Evolutionary conservation across 1,140 invertebrate species (phyloP), one percentile per base, ranked within the genome.

Genomic region (Zaprionus lachaisei): DNA sequence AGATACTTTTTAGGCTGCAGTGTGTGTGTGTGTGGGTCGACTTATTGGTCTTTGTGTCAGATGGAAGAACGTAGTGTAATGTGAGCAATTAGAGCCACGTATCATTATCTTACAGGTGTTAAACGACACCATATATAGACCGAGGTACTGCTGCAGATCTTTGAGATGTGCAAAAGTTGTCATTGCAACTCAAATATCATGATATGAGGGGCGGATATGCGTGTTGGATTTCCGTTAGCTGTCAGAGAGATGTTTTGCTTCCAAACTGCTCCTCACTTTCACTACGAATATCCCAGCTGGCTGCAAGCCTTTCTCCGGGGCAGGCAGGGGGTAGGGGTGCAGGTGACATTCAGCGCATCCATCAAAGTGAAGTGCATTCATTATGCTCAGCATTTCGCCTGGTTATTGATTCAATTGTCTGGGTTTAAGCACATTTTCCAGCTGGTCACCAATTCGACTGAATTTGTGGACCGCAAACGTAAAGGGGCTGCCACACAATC

Each of bases 41-140:
- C 84, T 87, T 87, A 87, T 87, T 87, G 84, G 85, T 87, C 84
- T 71, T 75, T 86, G 83, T 86, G 85, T 89, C 81, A 89, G 78
- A 84, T 83, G 84, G 62, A 65, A 41, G 41, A 54, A 51, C 24
- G 34, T 15, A 49, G 34, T 81, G 84, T 77, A 84, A 87, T 84
- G 85, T 79, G 85, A 90, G 84, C 81, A 87, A 89, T 87, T 84
- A 73, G 74, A 72, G 64, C 51, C 49, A 72, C 60, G 28, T 76
- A 90, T 89, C 76, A 85, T 78, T 82, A 83, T 70, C 58, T 31
- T 76, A 84, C 82, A 85, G 84, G 84, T 87, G 84, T 78, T 71
- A 87, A 83, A 63, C 62, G 78, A 89, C 81, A 76, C 65, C 65
- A 9, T 9, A 47, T 17, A 47, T 17, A 11, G 41, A 20, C n/a